Evolutionary conservation across 2,113 vertebrate genomes (phyloP).

Genomic region (Macquaria australasica): DNA sequence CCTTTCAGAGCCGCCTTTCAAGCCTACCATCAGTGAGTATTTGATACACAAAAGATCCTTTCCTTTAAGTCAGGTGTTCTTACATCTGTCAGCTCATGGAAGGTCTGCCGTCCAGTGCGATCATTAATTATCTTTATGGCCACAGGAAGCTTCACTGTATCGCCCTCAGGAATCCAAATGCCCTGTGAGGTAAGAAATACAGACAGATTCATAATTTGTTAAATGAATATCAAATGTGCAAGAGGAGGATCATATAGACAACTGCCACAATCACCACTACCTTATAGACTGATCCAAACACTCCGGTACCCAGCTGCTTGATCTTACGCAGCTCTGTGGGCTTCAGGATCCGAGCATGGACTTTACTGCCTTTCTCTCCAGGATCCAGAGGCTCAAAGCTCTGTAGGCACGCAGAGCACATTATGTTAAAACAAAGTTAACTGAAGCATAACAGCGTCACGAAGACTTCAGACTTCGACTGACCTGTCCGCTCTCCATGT

Average conservation of each 20-base stretch:
- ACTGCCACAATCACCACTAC: constrained; percentile 68
- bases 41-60: background rate
- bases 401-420: constrained; percentile 69
- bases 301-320: constrained; percentile 91
- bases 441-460: background rate
- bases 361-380: constrained; percentile 91
- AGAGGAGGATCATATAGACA: background rate
- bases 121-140: constrained; percentile 94
- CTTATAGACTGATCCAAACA: constrained; percentile 94
- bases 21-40: background rate
- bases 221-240: background rate
- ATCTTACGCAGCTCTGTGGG: constrained; percentile 90
- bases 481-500: constrained; percentile 93
- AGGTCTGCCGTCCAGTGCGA: constrained; percentile 88
- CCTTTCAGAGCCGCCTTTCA: background rate
- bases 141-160: constrained; percentile 95
- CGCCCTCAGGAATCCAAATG: constrained; percentile 94
- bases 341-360: constrained; percentile 89
- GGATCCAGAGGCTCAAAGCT: constrained; percentile 92
- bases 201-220: background rate
- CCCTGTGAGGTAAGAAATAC: constrained; percentile 82
- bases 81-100: constrained; percentile 90
- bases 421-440: background rate
- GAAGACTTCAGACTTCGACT: constrained; percentile 5
- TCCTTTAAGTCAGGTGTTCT: constrained; percentile 58